These are phyloP conservation scores for Calyptomena viridis DNA, from an alignment of 2,113 vertebrate genomes.

Conservation along the genomic window DNA sequence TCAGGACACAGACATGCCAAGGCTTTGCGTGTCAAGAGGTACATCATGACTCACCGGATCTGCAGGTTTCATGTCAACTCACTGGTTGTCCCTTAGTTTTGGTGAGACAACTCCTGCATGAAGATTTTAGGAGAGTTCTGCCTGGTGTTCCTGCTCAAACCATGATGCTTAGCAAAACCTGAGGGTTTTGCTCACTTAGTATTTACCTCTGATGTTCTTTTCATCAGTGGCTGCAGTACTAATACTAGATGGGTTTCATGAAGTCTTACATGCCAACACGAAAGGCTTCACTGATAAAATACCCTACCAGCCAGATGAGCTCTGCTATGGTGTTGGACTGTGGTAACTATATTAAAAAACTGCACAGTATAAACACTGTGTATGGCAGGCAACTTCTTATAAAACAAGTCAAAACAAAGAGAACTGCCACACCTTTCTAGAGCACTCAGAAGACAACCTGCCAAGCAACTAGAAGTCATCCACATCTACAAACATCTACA, in stretches of 20 bases:
- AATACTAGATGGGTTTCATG: not conserved
- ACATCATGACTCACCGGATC: not conserved
- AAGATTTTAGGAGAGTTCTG: not conserved
- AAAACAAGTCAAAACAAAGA: not conserved
- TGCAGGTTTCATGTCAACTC: not conserved
- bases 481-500: not conserved
- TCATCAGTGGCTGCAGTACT: not conserved
- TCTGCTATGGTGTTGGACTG: not conserved
- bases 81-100: not conserved
- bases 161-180: not conserved
- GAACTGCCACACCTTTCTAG: not conserved
- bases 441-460: not conserved
- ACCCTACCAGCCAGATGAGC: not conserved
- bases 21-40: not conserved
- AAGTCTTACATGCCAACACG: not conserved
- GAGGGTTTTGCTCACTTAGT: not conserved
- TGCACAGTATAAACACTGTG: not conserved
- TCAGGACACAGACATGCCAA: not conserved
- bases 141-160: not conserved
- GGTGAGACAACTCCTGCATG: not conserved
- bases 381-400: not conserved
- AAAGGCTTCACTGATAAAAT: not conserved
- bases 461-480: not conserved
- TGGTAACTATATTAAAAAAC: not conserved
- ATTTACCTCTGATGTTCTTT: not conserved